Conservation (phyloP, 37 sponge, comb jelly and placozoan genomes). For the Spongilla lacustris region DNA sequence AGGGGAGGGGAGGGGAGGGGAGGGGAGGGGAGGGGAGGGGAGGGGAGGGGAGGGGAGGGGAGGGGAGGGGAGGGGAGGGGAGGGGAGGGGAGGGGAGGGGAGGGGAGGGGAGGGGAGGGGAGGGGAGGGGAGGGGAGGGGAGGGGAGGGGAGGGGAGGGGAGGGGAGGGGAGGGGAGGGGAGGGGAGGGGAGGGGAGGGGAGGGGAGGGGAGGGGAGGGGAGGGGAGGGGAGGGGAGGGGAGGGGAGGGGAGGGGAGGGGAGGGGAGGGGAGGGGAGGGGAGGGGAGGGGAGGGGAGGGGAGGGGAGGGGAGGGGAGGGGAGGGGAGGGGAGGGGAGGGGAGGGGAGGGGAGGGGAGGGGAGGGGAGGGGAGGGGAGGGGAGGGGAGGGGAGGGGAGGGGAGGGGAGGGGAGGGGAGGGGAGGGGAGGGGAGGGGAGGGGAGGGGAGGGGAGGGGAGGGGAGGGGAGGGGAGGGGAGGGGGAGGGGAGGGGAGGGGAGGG, state of each 20-base stretch:
- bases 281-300: background rate
- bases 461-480: slow-evolving; percentile 15
- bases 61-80: background rate
- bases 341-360: background rate
- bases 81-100: background rate
- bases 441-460: slow-evolving; percentile 1
- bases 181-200: background rate
- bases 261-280: background rate
- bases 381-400: slow-evolving; percentile 1
- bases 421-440: background rate
- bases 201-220: background rate
- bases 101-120: background rate
- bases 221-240: background rate
- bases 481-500: background rate
- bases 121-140: background rate
- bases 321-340: background rate
- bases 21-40: background rate
- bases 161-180: background rate
- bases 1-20: background rate
- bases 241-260: background rate
- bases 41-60: background rate
- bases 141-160: background rate
- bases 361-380: slow-evolving; percentile 7
- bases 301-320: background rate
- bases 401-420: slow-evolving; percentile 9